These are phyloP conservation scores for Fissipunctia ypsillon DNA, from an alignment of 2,888 invertebrate species.

Conservation along the genomic window DNA sequence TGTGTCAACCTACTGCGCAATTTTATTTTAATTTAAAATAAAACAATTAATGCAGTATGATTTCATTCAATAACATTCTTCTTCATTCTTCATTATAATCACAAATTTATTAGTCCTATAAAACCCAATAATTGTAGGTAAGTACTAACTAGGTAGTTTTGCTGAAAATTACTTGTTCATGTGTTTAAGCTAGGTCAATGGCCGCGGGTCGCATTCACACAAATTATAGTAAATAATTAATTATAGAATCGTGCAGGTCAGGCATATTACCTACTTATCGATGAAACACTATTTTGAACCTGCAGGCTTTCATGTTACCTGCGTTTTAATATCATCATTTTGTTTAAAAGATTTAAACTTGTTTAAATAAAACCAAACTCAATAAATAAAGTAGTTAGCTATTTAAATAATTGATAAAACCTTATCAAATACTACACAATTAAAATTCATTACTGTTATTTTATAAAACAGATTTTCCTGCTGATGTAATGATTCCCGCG, in stretches of 20 bases:
- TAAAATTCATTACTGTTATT: background rate
- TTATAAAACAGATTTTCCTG: constrained; percentile 28
- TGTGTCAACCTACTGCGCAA: background rate
- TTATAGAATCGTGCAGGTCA: constrained; percentile 30
- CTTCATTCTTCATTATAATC: background rate
- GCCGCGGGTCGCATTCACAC: constrained; percentile 29
- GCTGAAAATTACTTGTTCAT: constrained; percentile 18
- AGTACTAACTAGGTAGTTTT: background rate
- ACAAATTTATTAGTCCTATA: background rate
- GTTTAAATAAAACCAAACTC: background rate
- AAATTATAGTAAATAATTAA: constrained; percentile 38
- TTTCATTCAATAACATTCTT: background rate
- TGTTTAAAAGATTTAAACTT: background rate
- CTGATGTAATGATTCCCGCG: constrained; percentile 28
- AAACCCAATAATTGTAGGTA: background rate
- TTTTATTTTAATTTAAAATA: constrained; percentile 6
- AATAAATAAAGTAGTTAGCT: background rate
- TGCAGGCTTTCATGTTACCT: background rate
- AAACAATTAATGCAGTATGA: background rate
- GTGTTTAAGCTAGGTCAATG: constrained; percentile 40
- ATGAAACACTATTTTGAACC: constrained; percentile 17
- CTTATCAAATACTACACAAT: constrained; percentile 21
- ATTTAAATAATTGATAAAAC: constrained; percentile 16
- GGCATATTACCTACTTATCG: background rate
- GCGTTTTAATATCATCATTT: background rate